These are phyloP conservation scores for Lycorma delicatula DNA, from an alignment of 1,140 invertebrate species.

Conservation along the genomic window DNA sequence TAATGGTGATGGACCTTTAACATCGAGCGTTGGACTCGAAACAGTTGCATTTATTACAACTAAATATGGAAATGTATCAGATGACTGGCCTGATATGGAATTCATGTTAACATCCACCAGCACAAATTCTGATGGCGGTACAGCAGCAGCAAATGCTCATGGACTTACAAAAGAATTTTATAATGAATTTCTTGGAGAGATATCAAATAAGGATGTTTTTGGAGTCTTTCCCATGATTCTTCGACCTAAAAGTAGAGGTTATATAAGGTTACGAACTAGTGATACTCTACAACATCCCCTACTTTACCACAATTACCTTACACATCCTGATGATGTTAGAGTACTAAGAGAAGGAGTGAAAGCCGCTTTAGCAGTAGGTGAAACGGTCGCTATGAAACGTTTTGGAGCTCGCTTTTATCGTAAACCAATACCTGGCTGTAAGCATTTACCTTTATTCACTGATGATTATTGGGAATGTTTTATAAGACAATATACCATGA, in stretches of 20 bases:
- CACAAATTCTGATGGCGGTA: constrained; percentile 63
- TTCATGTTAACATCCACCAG: constrained; percentile 80
- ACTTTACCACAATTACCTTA: constrained; percentile 83
- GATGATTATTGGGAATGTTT: constrained; percentile 31
- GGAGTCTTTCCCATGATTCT: constrained; percentile 80
- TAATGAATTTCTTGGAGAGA: constrained; percentile 56
- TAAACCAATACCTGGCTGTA: constrained; percentile 67
- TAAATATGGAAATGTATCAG: constrained; percentile 70
- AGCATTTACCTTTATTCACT: constrained; percentile 48
- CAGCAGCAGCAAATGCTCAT: constrained; percentile 61
- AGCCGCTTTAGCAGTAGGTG: constrained; percentile 65
- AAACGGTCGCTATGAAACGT: constrained; percentile 40
- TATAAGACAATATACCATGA: constrained; percentile 65
- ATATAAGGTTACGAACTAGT: constrained; percentile 59
- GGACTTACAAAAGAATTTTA: constrained; percentile 71
- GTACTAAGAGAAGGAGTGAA: constrained; percentile 78
- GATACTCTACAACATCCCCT: constrained; percentile 79
- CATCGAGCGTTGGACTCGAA: constrained; percentile 72
- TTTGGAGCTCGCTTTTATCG: constrained; percentile 66
- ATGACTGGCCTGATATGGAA: constrained; percentile 85
- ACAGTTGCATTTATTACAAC: constrained; percentile 78
- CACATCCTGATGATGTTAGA: constrained; percentile 67
- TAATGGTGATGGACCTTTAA: constrained; percentile 69
- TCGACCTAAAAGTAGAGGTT: constrained; percentile 73
- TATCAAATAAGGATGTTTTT: constrained; percentile 64